Evolutionary conservation across 2,888 invertebrate species (phyloP).

Genomic region (Meghimatium bilineatum): DNA sequence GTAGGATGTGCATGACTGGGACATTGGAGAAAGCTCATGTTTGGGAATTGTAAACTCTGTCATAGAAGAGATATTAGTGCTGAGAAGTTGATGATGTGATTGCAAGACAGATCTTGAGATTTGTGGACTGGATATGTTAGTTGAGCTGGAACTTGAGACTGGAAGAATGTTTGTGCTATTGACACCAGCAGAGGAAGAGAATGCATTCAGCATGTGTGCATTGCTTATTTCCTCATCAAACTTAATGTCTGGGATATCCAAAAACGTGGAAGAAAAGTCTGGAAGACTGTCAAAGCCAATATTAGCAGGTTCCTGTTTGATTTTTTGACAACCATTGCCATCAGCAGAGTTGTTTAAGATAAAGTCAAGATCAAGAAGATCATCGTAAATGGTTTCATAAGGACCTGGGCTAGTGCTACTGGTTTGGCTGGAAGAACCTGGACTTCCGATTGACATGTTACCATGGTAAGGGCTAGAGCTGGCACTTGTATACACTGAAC

Average conservation of each 20-base stretch:
- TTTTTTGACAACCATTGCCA: conserved; percentile 53
- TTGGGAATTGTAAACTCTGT: conserved; percentile 60
- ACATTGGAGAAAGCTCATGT: conserved; percentile 61
- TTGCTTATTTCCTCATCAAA: conserved; percentile 57
- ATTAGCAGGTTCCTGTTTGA: conserved; percentile 66
- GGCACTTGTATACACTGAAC: conserved; percentile 36
- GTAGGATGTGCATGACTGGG: conserved; percentile 61
- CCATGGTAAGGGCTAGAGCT: conserved; percentile 33
- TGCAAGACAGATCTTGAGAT: conserved; percentile 21
- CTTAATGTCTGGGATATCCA: conserved; percentile 75
- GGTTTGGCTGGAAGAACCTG: conserved; percentile 13
- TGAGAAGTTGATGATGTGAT: conserved; percentile 5
- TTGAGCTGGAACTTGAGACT: conserved; percentile 9
- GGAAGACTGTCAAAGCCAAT: conserved; percentile 60
- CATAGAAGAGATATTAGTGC: conserved; percentile 51
- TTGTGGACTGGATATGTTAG: conserved; percentile 12
- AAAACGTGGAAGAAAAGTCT: conserved; percentile 73
- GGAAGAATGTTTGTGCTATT: conserved; percentile 2
- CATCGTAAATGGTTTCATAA: conserved; percentile 63
- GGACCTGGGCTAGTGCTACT: conserved; percentile 34
- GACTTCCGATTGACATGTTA: conserved; percentile 44
- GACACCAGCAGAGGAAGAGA: conserved; percentile 53
- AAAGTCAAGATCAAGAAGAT: conserved; percentile 73
- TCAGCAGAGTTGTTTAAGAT: conserved; percentile 72
- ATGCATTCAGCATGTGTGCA: conserved; percentile 42